Evolutionary conservation across 2,113 vertebrate genomes (phyloP).

Genomic region (Nibea albiflora): DNA sequence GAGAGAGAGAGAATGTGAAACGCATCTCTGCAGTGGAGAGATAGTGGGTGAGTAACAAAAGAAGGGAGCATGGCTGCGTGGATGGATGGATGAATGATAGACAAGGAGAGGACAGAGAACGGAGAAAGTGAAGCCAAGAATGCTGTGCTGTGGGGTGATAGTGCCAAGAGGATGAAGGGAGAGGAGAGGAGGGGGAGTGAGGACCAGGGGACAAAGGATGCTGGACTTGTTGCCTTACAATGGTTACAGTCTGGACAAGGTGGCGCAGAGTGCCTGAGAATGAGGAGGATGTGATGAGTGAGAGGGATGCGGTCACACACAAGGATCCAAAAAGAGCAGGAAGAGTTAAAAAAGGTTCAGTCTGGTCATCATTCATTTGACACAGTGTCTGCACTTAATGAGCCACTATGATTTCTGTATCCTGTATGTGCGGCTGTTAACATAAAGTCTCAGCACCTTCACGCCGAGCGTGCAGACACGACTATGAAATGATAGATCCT

Average conservation of each 20-base stretch:
- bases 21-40: slow-evolving; percentile 68
- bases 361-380: neutral
- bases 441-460: neutral
- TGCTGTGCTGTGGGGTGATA: slow-evolving; percentile 72
- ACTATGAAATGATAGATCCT: neutral
- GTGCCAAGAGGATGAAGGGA: slow-evolving; percentile 39
- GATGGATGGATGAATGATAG: slow-evolving; percentile 56
- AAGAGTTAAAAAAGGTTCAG: neutral
- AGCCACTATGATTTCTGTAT: neutral
- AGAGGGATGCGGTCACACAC: neutral
- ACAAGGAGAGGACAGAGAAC: slow-evolving; percentile 43
- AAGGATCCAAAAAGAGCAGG: neutral
- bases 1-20: slow-evolving; percentile 24
- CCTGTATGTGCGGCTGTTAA: neutral
- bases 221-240: slow-evolving; percentile 57
- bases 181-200: slow-evolving; percentile 1
- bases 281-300: neutral
- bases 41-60: slow-evolving; percentile 70
- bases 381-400: neutral
- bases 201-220: slow-evolving; percentile 18
- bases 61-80: slow-evolving; percentile 36
- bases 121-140: slow-evolving; percentile 54
- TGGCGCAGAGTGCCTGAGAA: neutral
- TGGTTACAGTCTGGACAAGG: slow-evolving; percentile 22
- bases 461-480: neutral